Conservation (phyloP, 1,140 invertebrate species). For the Orussus abietinus region DNA sequence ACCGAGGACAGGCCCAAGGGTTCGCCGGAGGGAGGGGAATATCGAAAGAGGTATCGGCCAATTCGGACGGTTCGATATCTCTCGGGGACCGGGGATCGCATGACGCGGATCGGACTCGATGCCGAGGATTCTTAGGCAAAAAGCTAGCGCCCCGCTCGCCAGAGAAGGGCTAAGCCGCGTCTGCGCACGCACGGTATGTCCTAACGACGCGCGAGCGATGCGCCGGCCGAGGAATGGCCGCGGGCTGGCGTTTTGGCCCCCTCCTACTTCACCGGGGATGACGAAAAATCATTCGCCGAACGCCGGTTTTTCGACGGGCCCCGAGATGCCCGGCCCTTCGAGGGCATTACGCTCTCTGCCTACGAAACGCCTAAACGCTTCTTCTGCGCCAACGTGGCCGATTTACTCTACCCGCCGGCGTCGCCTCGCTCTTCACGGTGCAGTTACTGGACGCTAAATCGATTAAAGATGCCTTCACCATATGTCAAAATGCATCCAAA, state of each 20-base stretch:
- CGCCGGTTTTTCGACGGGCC: slow-evolving; percentile 1
- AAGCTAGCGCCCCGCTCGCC: slow-evolving; percentile 20
- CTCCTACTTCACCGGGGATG: slow-evolving; percentile 7
- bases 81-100: slow-evolving; percentile 13
- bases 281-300: slow-evolving; percentile 6
- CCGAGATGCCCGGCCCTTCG: too few relatives aligned
- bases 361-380: too few relatives aligned
- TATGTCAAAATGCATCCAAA: too few relatives aligned
- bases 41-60: slow-evolving; percentile 5
- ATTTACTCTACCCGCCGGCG: too few relatives aligned
- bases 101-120: slow-evolving; percentile 12
- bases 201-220: slow-evolving; percentile 43
- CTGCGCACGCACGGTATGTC: slow-evolving; percentile 36
- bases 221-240: slow-evolving; percentile 36
- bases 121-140: slow-evolving; percentile 23
- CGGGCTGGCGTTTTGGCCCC: slow-evolving; percentile 39
- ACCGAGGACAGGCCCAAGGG: slow-evolving; percentile 1
- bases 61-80: slow-evolving; percentile 21
- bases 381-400: too few relatives aligned
- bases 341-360: too few relatives aligned
- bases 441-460: too few relatives aligned
- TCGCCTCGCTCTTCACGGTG: too few relatives aligned
- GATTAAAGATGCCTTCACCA: too few relatives aligned
- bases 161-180: slow-evolving; percentile 25
- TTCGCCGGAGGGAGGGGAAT: slow-evolving; percentile 7